phyloP scores from a whole-genome alignment of 2,797 vertebrate species.

The Tragopan temminckii region DNA sequence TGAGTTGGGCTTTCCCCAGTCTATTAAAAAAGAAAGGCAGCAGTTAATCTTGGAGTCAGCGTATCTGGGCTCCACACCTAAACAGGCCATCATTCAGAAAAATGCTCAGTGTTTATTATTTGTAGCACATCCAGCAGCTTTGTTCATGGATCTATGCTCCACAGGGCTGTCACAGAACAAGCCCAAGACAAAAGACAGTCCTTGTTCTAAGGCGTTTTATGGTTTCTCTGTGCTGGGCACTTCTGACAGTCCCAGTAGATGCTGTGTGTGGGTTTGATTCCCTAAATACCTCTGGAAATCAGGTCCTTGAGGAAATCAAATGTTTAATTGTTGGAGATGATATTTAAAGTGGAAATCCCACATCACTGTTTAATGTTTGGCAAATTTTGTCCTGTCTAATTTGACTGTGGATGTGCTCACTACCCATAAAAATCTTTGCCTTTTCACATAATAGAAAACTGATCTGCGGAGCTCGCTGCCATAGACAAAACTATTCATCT shows the following conservation, averaged over 20 bases:
- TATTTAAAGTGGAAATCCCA: constrained; percentile 19
- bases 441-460: constrained; percentile 59
- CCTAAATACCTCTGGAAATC: constrained; percentile 14
- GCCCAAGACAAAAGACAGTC: background rate
- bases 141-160: constrained; percentile 20
- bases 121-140: constrained; percentile 44
- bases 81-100: constrained; percentile 31
- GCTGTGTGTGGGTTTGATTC: background rate
- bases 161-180: background rate
- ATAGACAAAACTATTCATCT: constrained; percentile 46
- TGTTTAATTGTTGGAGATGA: background rate
- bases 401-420: constrained; percentile 1
- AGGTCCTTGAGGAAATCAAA: background rate
- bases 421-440: constrained; percentile 30
- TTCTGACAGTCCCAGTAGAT: background rate
- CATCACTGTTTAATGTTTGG: background rate
- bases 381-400: constrained; percentile 6
- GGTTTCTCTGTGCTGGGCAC: background rate
- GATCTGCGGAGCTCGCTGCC: constrained; percentile 33
- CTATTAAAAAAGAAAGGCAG: constrained; percentile 56
- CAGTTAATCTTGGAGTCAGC: constrained; percentile 34
- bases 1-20: constrained; percentile 15
- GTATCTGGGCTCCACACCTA: constrained; percentile 36
- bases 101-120: constrained; percentile 46
- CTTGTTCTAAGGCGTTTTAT: background rate